Evolutionary conservation across 2,113 vertebrate genomes (phyloP), one percentile per base, ranked within the genome.

Genomic region (Vidua macroura): DNA sequence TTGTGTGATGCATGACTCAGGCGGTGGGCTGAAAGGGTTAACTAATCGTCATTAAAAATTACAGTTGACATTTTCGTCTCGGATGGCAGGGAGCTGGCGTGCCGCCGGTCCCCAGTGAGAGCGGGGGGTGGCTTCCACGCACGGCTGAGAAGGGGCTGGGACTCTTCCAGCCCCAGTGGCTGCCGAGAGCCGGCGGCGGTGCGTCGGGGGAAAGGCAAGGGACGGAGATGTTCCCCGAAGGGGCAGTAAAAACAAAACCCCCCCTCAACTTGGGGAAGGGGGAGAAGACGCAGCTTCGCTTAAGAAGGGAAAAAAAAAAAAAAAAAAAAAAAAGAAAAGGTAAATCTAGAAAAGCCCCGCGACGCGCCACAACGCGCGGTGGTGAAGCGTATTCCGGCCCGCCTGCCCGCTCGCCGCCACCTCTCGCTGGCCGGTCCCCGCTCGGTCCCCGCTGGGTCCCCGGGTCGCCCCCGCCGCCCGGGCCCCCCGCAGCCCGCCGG

Each of bases 341-440:
- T 37, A 60, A 46, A 41, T 49, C 23, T 18, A 10, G 11, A 58
- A 66, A 13, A 52, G 19, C 9, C n/a, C 24, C 19, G 23, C 15
- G 2, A 21, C 15, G 2, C 7, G 11, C n/a, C 8, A 2, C 13
- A 20, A 6, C 10, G 63, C 24, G 51, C 51, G 9, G 11, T 5
- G 31, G 31, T 2, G 39, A n/a, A 22, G 11, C 7, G 15, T 49
- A 1, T 6, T 11, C 53, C 53, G 3, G 18, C 4, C 3, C 8
- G 41, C 13, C 41, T 41, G 13, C 43, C 19, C 52, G 13, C 25
- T 9, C 48, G 9, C 25, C 41, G 16, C 62, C 14, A 10, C 25
- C 13, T 3, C 63, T n/a, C 27, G 27, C 18, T 15, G 20, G 13
- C 9, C 43, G 19, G 1, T 28, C 49, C 13, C 20, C 30, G 10